phyloP scores from a whole-genome alignment of 1,140 invertebrate genomes.

The Bombus affinis region DNA sequence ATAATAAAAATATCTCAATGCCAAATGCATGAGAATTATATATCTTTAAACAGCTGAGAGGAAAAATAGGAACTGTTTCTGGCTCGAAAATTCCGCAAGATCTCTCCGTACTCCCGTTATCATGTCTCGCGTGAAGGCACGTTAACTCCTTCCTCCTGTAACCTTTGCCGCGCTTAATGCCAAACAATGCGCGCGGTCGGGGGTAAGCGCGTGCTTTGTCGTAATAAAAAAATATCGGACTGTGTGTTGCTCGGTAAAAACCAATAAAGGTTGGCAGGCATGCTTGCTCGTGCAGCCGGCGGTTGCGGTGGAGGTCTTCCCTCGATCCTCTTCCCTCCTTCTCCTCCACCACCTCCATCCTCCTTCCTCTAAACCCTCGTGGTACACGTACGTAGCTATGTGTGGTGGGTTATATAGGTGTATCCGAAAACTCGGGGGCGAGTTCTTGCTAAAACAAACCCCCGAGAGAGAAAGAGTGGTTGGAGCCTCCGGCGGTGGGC shows the following conservation, averaged over 20 bases:
- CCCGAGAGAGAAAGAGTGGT: constrained; percentile 68
- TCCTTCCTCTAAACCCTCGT: constrained; percentile 57
- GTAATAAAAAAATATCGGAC: constrained; percentile 75
- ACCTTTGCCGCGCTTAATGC: constrained; percentile 67
- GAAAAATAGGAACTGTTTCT: background rate
- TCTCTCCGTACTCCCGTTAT: constrained; percentile 15
- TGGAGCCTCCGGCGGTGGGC: constrained; percentile 65
- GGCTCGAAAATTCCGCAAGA: background rate
- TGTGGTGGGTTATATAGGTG: constrained; percentile 26
- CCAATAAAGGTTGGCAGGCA: constrained; percentile 80
- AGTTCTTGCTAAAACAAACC: constrained; percentile 81
- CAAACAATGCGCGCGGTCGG: constrained; percentile 64
- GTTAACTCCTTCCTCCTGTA: constrained; percentile 64
- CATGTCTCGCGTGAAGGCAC: constrained; percentile 58
- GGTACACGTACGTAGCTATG: background rate
- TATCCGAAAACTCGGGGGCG: constrained; percentile 66
- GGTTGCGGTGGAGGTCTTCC: constrained; percentile 76
- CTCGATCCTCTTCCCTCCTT: background rate
- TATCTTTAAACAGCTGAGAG: background rate
- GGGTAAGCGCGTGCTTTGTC: constrained; percentile 66
- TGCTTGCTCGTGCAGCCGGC: constrained; percentile 74
- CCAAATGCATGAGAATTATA: background rate
- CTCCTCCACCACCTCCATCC: background rate
- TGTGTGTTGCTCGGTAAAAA: constrained; percentile 79
- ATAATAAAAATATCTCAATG: background rate